A percentile compares a stretch with the other conserved stretches of the same genome.
Conservation (phyloP, 2,888 invertebrate genomes). For the Ichneumoninae sp. region DNA sequence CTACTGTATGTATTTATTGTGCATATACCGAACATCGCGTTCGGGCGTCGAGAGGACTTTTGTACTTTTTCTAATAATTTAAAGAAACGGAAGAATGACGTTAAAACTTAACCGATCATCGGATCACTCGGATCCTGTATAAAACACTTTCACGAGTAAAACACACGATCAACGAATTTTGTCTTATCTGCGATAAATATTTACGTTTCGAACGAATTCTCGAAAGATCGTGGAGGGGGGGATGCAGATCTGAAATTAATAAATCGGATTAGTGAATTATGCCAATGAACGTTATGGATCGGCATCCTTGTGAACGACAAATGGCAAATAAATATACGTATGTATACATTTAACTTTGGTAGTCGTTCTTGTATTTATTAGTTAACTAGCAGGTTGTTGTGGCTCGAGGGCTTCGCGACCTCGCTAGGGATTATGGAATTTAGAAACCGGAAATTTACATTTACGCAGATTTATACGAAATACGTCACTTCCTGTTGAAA, state of each 20-base stretch:
- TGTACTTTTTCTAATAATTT: constrained; percentile 67
- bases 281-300: constrained; percentile 48
- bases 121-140: neutral
- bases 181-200: constrained; percentile 22
- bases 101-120: neutral
- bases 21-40: constrained; percentile 44
- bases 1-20: constrained; percentile 56
- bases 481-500: no score
- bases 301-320: constrained; percentile 50
- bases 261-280: constrained; percentile 49
- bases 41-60: constrained; percentile 55
- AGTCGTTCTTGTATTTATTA: constrained; percentile 20
- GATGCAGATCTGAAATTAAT: constrained; percentile 56
- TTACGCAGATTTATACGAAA: no score
- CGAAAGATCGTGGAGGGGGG: constrained; percentile 45
- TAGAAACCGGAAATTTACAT: neutral
- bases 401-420: no score
- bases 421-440: no score
- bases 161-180: constrained; percentile 15
- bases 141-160: neutral
- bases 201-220: constrained; percentile 5
- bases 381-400: neutral
- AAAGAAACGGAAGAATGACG: constrained; percentile 24
- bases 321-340: constrained; percentile 61
- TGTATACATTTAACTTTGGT: constrained; percentile 60